Evolutionary conservation across 2,113 vertebrate species (phyloP).

Genomic region (Salminus brasiliensis): DNA sequence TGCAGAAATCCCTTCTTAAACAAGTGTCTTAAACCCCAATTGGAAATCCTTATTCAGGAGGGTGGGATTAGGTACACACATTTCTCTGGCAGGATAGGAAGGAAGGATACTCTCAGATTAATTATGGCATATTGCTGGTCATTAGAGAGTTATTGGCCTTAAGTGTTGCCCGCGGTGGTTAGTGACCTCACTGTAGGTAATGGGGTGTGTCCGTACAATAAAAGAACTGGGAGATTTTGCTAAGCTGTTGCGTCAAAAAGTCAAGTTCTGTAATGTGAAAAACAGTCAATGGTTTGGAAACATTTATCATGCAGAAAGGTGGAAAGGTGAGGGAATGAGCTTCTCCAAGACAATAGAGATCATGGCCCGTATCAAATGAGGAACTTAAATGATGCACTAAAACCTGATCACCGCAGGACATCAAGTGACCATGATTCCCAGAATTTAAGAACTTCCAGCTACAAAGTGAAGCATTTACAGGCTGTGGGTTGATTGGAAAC

Average conservation of each 20-base stretch:
- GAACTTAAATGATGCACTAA: neutral
- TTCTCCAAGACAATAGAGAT: neutral
- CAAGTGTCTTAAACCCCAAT: constrained; percentile 1
- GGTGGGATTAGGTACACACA: neutral
- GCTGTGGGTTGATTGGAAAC: neutral
- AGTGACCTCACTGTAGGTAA: constrained; percentile 44
- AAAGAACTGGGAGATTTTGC: constrained; percentile 14
- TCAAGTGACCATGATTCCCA: neutral
- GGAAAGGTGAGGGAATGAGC: neutral
- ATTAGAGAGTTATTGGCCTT: constrained; percentile 30
- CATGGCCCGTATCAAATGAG: neutral
- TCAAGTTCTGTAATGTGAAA: neutral
- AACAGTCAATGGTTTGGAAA: neutral
- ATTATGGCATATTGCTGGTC: constrained; percentile 23
- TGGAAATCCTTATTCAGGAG: constrained; percentile 20
- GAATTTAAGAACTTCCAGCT: neutral
- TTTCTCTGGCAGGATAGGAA: constrained; percentile 29
- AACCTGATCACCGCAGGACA: neutral
- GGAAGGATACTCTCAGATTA: neutral
- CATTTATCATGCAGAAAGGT: neutral
- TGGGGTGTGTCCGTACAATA: constrained; percentile 22
- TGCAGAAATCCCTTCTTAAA: neutral
- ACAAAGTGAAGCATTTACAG: neutral
- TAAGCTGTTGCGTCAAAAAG: neutral
- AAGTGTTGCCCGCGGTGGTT: constrained; percentile 22